Evolutionary conservation across 2,888 invertebrate genomes (phyloP).

Genomic region (Drosophila fungiperda): DNA sequence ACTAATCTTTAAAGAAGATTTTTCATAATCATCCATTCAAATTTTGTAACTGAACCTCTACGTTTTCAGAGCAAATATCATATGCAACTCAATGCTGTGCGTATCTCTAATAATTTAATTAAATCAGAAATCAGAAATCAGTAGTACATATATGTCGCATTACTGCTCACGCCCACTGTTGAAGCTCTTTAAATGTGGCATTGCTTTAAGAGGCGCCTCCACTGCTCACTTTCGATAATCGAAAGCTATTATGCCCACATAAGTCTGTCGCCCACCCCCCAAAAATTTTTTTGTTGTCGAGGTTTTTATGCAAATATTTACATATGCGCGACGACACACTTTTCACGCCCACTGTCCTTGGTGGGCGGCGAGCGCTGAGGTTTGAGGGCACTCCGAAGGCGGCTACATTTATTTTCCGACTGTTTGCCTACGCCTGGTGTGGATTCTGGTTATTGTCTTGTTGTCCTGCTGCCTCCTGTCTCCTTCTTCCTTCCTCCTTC

Average conservation of each 20-base stretch:
- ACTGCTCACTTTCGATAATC: slow-evolving; percentile 65
- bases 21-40: not conserved
- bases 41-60: no score
- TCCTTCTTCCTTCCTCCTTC: not conserved
- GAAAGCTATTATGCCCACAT: slow-evolving; percentile 79
- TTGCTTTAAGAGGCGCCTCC: slow-evolving; percentile 17
- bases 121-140: not conserved
- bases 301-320: slow-evolving; percentile 74
- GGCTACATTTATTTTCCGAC: slow-evolving; percentile 70
- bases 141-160: not conserved
- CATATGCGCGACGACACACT: slow-evolving; percentile 73
- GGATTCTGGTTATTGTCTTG: slow-evolving; percentile 8
- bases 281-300: slow-evolving; percentile 47
- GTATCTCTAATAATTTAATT: not conserved
- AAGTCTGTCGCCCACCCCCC: slow-evolving; percentile 63
- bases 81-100: not conserved
- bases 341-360: slow-evolving; percentile 62
- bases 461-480: not conserved
- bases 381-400: slow-evolving; percentile 31
- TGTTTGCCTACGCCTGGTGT: slow-evolving; percentile 58
- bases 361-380: not conserved
- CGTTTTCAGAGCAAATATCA: not conserved
- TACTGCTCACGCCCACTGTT: not conserved
- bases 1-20: not conserved
- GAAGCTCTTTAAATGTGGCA: slow-evolving; percentile 21